Conservation (phyloP, 2,888 invertebrate genomes). For the Holacanthella duospinosa region DNA sequence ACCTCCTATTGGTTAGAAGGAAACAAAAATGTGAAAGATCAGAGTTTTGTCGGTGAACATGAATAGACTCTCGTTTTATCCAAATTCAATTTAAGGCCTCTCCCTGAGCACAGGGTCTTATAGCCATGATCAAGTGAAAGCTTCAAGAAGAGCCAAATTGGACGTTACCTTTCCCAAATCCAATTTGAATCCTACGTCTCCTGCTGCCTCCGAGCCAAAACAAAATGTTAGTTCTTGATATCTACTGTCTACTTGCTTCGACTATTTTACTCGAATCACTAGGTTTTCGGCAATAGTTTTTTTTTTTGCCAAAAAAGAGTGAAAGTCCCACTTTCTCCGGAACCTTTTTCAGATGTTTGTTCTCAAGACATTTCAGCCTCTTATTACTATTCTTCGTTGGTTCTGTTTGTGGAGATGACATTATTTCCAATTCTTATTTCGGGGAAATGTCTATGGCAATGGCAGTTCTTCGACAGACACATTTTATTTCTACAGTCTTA, state of each 20-base stretch:
- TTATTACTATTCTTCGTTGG: background rate
- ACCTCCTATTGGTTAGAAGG: no score
- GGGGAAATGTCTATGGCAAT: background rate
- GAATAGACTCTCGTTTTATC: background rate
- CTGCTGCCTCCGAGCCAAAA: background rate
- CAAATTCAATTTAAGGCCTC: background rate
- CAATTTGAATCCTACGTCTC: background rate
- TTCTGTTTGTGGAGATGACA: background rate
- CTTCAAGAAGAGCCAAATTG: background rate
- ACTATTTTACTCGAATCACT: background rate
- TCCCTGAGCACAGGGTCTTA: no score
- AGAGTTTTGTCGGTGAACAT: no score
- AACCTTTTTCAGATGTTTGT: no score
- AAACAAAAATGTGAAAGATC: no score
- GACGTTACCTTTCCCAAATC: background rate
- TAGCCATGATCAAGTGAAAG: no score
- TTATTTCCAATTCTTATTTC: background rate
- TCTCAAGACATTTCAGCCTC: no score
- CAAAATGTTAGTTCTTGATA: background rate
- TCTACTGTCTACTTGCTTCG: background rate
- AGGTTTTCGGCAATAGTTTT: background rate
- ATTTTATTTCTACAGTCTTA: no score
- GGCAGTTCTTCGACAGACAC: no score
- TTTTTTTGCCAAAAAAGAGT: no score
- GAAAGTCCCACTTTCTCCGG: no score